Conservation (phyloP, 1,140 invertebrate genomes). For the Drosophila pectinifera region DNA sequence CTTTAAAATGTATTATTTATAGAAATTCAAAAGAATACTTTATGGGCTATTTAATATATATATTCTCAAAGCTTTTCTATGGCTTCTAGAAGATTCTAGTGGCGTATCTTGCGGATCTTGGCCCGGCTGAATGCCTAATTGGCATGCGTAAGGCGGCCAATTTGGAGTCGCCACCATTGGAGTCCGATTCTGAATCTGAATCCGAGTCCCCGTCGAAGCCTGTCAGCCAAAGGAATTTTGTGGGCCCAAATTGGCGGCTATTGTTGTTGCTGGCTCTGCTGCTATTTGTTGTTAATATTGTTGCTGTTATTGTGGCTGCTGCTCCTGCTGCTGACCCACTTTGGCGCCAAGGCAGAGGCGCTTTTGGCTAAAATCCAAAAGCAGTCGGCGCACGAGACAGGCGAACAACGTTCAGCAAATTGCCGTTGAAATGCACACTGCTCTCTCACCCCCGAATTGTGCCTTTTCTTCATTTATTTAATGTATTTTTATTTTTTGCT, state of each 20-base stretch:
- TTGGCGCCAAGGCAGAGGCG: slow-evolving; percentile 61
- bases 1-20: background rate
- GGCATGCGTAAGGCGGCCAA: slow-evolving; percentile 71
- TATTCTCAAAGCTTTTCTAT: background rate
- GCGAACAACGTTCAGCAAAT: slow-evolving; percentile 57
- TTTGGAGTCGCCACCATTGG: slow-evolving; percentile 37
- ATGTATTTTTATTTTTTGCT: slow-evolving; percentile 5
- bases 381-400: slow-evolving; percentile 50
- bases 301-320: slow-evolving; percentile 26
- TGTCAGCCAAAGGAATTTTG: slow-evolving; percentile 75
- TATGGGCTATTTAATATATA: background rate
- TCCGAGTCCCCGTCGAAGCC: slow-evolving; percentile 57
- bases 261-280: slow-evolving; percentile 53
- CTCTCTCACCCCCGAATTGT: slow-evolving; percentile 5
- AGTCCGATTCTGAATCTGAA: slow-evolving; percentile 28
- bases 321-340: slow-evolving; percentile 69
- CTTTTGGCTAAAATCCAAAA: slow-evolving; percentile 79
- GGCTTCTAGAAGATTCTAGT: background rate
- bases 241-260: slow-evolving; percentile 79
- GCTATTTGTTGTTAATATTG: background rate
- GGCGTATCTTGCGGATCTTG: slow-evolving; percentile 11
- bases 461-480: slow-evolving; percentile 9
- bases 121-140: slow-evolving; percentile 52
- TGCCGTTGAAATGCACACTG: slow-evolving; percentile 38
- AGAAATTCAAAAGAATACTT: background rate